A percentile compares a stretch with the other conserved stretches of the same genome.
Evolutionary conservation across 2,113 vertebrate species (phyloP).

Genomic region (Marmota monax): DNA sequence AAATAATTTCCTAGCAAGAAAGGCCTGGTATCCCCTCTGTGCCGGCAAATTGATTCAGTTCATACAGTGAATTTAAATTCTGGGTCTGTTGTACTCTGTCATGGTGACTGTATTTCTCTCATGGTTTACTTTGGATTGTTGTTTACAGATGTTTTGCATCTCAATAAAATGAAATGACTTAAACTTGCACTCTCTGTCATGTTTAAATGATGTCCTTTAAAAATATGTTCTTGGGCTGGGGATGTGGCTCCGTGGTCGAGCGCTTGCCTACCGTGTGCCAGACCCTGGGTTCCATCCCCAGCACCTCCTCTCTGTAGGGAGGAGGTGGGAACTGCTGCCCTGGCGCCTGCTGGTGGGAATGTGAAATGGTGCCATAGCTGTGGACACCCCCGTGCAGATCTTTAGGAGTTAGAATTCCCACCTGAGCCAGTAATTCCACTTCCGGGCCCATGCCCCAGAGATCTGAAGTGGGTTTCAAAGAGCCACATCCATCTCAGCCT

Average conservation of each 20-base stretch:
- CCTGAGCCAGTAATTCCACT: fast-evolving
- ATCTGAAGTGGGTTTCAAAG: background rate
- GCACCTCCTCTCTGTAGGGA: background rate
- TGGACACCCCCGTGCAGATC: background rate
- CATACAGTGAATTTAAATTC: background rate
- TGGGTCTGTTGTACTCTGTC: background rate
- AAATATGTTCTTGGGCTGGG: background rate
- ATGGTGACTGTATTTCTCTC: background rate
- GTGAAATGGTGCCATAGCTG: fast-evolving
- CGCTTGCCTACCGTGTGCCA: background rate
- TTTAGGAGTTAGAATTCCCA: background rate
- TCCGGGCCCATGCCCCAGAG: background rate
- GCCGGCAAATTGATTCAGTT: background rate
- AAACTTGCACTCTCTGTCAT: background rate
- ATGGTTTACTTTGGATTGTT: background rate
- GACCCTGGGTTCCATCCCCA: background rate
- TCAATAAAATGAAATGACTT: slow-evolving; percentile 74
- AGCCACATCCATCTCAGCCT: fast-evolving
- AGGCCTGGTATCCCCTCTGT: background rate
- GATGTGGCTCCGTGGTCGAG: background rate
- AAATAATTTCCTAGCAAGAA: background rate
- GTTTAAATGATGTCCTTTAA: background rate
- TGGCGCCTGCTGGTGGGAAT: background rate
- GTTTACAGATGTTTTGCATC: slow-evolving; percentile 41
- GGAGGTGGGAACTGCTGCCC: background rate